Conservation (phyloP, 2,888 invertebrate species). For the Emmelina monodactyla region DNA sequence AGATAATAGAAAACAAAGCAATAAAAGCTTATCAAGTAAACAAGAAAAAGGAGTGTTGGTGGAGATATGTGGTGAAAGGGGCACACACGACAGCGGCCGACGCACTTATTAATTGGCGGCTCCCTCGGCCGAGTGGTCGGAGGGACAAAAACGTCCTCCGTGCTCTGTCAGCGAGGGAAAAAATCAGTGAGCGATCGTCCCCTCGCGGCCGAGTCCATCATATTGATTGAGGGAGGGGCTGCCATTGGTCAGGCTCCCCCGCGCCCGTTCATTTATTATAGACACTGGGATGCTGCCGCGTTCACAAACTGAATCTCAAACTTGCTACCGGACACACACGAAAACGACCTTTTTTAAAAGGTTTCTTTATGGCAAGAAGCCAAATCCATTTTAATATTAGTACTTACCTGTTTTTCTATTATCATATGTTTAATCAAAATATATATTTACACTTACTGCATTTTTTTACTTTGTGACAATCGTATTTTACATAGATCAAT, state of each 20-base stretch:
- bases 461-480: too few relatives aligned
- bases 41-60: slow-evolving; percentile 44
- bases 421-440: too few relatives aligned
- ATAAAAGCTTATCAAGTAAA: slow-evolving; percentile 30
- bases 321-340: too few relatives aligned
- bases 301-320: background rate
- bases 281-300: slow-evolving; percentile 52
- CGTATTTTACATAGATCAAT: too few relatives aligned
- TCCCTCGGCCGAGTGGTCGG: slow-evolving; percentile 43
- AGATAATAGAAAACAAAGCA: slow-evolving; percentile 17
- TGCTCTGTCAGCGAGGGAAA: slow-evolving; percentile 65
- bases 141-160: slow-evolving; percentile 63
- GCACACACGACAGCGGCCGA: slow-evolving; percentile 16
- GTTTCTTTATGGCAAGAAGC: too few relatives aligned
- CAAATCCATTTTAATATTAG: too few relatives aligned
- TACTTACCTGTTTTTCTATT: too few relatives aligned
- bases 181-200: slow-evolving; percentile 68
- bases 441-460: too few relatives aligned
- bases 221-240: slow-evolving; percentile 68
- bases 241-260: slow-evolving; percentile 64
- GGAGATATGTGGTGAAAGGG: slow-evolving; percentile 8
- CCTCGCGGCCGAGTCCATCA: slow-evolving; percentile 67
- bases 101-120: slow-evolving; percentile 62
- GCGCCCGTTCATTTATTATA: slow-evolving; percentile 68
- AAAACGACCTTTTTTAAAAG: too few relatives aligned